Evolutionary conservation across 2,797 vertebrate genomes (phyloP), one percentile per base, ranked within the genome.

Genomic region (Pelochelys cantorii): DNA sequence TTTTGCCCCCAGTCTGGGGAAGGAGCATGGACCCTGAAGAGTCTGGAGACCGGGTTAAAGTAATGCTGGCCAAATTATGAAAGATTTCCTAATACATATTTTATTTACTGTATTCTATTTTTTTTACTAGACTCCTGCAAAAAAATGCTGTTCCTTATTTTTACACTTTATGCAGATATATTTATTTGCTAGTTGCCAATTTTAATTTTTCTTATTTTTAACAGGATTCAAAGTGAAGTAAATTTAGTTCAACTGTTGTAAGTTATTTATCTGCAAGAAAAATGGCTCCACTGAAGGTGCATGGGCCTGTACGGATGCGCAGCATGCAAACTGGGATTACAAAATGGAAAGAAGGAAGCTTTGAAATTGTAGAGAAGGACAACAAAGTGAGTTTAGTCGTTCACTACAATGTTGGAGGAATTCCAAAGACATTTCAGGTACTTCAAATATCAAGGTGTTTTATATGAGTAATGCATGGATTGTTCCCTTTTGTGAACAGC

Each of bases 331-430:
- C 99, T 80, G 99, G 99, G 37, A 99, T 99, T 96, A 99, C 99
- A 25, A 99, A 98, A 83, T 99, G 99, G 99, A 99, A 98, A 97
- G 99, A 99, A 95, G 99, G 99, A 81, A 98, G 98, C 29, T 99
- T 99, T 98, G 99, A 99, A 98, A 99, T 99, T 88, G 98, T 99
- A 85, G 99, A 99, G 97, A 99, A 99, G 96, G 99, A 99, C 90
- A 99, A 98, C 97, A 99, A 99, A 98, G 98, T 98, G 91, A 99
- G 95, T 96, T 98, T 99, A 57, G 97, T 98, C 55, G 93, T 99
- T 83, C 98, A 98, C 95, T 99, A 99, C 97, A 99, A 95, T 96
- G 98, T 98, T 89, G 99, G 99, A 62, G 99, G 99, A 84, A 96
- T 98, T 29, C 95, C 98, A 56, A 99, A 98, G 95, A 98, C 95